These are phyloP conservation scores for Lepidocolaptes lacrymiger DNA, from an alignment of 2,797 vertebrate species.

Conservation along the genomic window DNA sequence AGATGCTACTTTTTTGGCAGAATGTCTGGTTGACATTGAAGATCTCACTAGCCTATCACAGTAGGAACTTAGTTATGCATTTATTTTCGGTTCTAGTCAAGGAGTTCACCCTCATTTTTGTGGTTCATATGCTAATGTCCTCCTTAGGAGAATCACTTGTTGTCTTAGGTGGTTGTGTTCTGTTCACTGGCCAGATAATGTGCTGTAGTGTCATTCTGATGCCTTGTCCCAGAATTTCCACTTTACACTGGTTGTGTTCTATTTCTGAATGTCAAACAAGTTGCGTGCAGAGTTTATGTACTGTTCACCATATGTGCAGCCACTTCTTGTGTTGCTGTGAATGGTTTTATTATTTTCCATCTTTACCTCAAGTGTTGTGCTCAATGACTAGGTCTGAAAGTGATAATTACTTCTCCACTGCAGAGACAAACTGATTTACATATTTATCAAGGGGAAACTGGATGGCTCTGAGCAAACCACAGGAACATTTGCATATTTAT, in stretches of 20 bases:
- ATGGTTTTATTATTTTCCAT: constrained; percentile 55
- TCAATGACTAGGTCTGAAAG: constrained; percentile 54
- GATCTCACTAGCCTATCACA: background rate
- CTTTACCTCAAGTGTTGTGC: constrained; percentile 42
- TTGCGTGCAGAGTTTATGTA: background rate
- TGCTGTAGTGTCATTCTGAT: background rate
- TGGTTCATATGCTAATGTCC: background rate
- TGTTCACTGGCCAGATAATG: background rate
- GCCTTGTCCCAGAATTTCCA: background rate
- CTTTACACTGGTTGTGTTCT: background rate
- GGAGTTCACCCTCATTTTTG: background rate
- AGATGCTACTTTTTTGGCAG: background rate
- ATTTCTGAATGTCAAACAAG: constrained; percentile 39
- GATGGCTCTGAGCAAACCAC: constrained; percentile 16
- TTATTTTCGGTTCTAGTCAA: background rate
- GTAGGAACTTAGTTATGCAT: background rate
- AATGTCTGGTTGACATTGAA: background rate
- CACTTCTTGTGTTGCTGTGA: constrained; percentile 31
- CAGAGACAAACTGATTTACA: constrained; percentile 52
- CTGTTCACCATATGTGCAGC: constrained; percentile 41
- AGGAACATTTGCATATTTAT: constrained; percentile 58
- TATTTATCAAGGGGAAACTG: constrained; percentile 61
- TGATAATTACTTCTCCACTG: constrained; percentile 62
- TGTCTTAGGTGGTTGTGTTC: background rate
- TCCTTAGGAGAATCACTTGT: background rate